Base-by-base conservation (phyloP, 2,797 vertebrate species). In the Crocidura indochinensis region DNA sequence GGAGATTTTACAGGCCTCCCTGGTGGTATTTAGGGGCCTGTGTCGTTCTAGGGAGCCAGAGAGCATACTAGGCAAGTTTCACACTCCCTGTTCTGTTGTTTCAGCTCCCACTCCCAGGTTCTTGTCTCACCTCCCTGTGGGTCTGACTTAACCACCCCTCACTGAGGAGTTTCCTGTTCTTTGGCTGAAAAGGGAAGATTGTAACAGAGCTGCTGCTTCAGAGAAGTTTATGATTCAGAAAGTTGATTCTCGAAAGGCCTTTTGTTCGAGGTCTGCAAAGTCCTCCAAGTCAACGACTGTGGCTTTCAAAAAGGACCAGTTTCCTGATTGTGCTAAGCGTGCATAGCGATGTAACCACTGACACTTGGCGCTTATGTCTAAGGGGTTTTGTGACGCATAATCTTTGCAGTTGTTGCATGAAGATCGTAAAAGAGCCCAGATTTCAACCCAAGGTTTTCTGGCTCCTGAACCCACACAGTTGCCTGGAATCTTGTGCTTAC, bases 321-420 rank as follows among this genome's bases (percentile, higher is more conserved):
- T 86, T 71, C 82, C 64, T 88, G 76, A 65, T 82, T 86, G 91
- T 88, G 60, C 75, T 85, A 80, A 38, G 60, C 78, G 80, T 90
- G n/a, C 20, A 24, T 27, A 71, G 31, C 44, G 38, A 0, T 47
- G 0, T 84, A 77, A 87, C 44, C 65, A 31, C 68, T 51, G 27
- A 67, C 79, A 83, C 6, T 27, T 22, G 73, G 26, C 19, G 73
- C 73, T 85, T 1, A 26, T 68, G 12, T 14, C 20, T 60, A 15
- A 2, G 38, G 62, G 51, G 26, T 87, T 74, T 56, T 65, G 51
- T 92, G 90, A 84, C n/a, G 2, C 38, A 7, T 27, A 77, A 20
- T 79, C 84, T 93, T 78, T 60, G 29, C 8, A 27, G 10, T 83
- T 71, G 60, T 24, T 89, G 20, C 51, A 31, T 20, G 24, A 80